Evolutionary conservation across 2,797 vertebrate genomes (phyloP).

Genomic region (Sebastes flavidus): DNA sequence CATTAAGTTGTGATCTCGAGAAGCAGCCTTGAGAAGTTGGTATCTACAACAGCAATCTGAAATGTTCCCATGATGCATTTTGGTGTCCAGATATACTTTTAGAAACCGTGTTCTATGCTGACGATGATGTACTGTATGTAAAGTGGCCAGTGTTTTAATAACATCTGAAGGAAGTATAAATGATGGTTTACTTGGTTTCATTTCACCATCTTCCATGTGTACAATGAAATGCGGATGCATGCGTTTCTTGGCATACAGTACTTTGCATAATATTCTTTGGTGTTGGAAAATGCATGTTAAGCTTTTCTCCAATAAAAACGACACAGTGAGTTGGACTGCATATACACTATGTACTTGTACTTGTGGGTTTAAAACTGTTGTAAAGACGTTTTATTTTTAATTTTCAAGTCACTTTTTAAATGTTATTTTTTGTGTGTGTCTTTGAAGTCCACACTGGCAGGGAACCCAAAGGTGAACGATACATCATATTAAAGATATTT

Average conservation of each 20-base stretch:
- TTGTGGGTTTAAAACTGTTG: not conserved
- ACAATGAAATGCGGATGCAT: not conserved
- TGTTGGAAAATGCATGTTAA: not conserved
- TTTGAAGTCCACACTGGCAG: not conserved
- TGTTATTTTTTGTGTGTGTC: not conserved
- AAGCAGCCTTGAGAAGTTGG: too few species aligned
- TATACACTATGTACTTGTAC: not conserved
- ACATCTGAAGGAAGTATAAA: not conserved
- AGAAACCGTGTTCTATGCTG: not conserved
- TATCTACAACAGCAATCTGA: not conserved
- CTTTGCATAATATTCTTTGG: not conserved
- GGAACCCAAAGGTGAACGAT: not conserved
- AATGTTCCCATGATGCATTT: not conserved
- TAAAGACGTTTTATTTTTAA: not conserved
- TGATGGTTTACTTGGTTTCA: not conserved
- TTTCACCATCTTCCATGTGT: not conserved
- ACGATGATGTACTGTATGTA: not conserved
- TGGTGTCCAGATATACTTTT: not conserved
- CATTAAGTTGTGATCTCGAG: not conserved
- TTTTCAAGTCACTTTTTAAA: not conserved
- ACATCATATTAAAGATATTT: not conserved
- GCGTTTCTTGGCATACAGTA: not conserved
- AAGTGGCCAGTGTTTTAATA: not conserved
- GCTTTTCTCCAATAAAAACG: not conserved
- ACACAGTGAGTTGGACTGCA: not conserved